Evolutionary conservation across 2,113 vertebrate species (phyloP), one percentile per base, ranked within the genome.

Genomic region (Passer domesticus): DNA sequence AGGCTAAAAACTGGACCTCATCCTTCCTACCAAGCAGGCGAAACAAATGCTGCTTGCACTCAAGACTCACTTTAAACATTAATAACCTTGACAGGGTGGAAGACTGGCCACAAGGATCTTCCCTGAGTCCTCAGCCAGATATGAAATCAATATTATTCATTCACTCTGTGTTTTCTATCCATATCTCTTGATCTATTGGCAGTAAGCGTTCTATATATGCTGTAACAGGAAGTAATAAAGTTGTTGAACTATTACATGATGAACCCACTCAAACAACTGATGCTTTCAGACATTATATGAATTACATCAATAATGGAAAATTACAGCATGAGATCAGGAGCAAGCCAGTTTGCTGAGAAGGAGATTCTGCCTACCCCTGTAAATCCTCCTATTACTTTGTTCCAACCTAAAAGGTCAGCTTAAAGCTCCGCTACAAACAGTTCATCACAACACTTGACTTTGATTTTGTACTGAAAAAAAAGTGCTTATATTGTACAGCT

Each of bases 141-240:
- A 59, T 2, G 22, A 88, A 84, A 75, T 23, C 37, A 66, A 19
- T 49, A 37, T 43, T 55, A 75, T 13, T 82, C 47, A 63, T 46
- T 72, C 30, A 28, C 11, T 64, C 16, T 12, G 9, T 43, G 39
- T 63, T 44, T 82, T 80, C 69, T 22, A 72, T 31, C 44, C n/a
- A 2, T 63, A 50, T 30, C 68, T 59, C 60, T 49, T 27, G 16
- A 90, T 83, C 49, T 81, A 59, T 49, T 84, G 25, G 37, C 87
- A 90, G 8, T 83, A 82, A 82, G 30, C 49, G 30, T 72, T 70
- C 56, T 52, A 22, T 3, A 79, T 41, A 17, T 4, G 52, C 68
- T 89, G 56, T 82, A 86, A 70, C 9, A 89, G 43, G 59, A 94
- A 64, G 50, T 30, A 95, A 95, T 83, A 79, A 92, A 87, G 41